A percentile compares a stretch with the other conserved stretches of the same genome.
phyloP scores from a whole-genome alignment of 1,140 invertebrate species.

The Zaprionus ghesquierei region DNA sequence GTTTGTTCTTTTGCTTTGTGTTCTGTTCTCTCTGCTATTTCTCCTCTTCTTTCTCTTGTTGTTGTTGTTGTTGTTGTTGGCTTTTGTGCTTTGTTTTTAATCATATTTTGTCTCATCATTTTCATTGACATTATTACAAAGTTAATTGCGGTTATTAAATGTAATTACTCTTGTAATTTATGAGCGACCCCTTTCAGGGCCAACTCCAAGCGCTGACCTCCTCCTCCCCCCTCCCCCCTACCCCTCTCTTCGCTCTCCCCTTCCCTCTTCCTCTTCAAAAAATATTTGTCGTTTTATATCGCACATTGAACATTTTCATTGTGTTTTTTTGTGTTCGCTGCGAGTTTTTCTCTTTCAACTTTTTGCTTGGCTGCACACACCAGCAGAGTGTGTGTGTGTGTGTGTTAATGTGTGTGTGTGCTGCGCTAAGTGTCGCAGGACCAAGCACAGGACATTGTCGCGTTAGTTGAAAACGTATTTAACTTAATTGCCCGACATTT shows the following conservation, averaged over 20 bases:
- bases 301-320: constrained; percentile 47
- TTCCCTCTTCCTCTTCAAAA: constrained; percentile 37
- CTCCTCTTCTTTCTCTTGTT: neutral
- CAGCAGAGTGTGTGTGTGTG: neutral
- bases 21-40: neutral
- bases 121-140: constrained; percentile 81
- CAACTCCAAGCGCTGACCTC: constrained; percentile 14
- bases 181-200: constrained; percentile 75
- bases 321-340: constrained; percentile 32
- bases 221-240: neutral
- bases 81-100: constrained; percentile 62
- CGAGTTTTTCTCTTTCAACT: constrained; percentile 47
- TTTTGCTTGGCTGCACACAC: constrained; percentile 63
- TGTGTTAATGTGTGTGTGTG: neutral
- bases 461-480: constrained; percentile 51
- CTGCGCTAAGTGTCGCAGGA: constrained; percentile 23
- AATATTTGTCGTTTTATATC: constrained; percentile 56
- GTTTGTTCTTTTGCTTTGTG: neutral
- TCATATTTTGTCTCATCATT: constrained; percentile 78
- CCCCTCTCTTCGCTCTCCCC: neutral
- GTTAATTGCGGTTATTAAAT: constrained; percentile 79
- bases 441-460: constrained; percentile 63
- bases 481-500: constrained; percentile 70
- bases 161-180: constrained; percentile 79
- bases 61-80: neutral